Evolutionary conservation across 1,140 invertebrate species (phyloP).

Genomic region (Pachyrhynchus sulphureomaculatus): DNA sequence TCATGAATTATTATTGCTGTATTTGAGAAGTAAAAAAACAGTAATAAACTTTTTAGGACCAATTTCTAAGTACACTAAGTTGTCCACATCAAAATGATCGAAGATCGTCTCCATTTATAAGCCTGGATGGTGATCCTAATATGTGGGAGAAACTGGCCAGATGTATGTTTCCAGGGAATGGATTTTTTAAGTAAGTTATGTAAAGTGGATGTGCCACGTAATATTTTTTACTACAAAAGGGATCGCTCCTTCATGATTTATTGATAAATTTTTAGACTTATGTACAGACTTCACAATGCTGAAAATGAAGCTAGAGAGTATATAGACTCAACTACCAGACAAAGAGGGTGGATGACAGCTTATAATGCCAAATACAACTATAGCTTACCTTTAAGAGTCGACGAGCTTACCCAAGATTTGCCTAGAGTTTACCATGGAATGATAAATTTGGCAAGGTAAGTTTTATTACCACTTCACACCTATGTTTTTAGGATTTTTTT

Average conservation of each 20-base stretch:
- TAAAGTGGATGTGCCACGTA: too few species aligned
- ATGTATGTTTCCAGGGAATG: slow-evolving; percentile 60
- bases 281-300: slow-evolving; percentile 56
- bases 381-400: slow-evolving; percentile 70
- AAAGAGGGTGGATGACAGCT: slow-evolving; percentile 71
- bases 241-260: too few species aligned
- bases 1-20: too few species aligned
- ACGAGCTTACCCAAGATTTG: slow-evolving; percentile 66
- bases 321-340: slow-evolving; percentile 48
- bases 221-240: too few species aligned
- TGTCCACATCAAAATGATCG: slow-evolving; percentile 52
- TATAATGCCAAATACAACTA: slow-evolving; percentile 80
- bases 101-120: slow-evolving; percentile 51
- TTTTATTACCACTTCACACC: not conserved
- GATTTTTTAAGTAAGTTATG: slow-evolving; percentile 34
- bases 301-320: slow-evolving; percentile 55
- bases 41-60: slow-evolving; percentile 42
- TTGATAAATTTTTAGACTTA: slow-evolving; percentile 55
- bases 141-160: slow-evolving; percentile 61
- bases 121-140: slow-evolving; percentile 60
- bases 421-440: slow-evolving; percentile 63
- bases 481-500: too few species aligned
- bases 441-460: slow-evolving; percentile 57
- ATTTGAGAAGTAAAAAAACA: too few species aligned
- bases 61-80: slow-evolving; percentile 58